A percentile compares a stretch with the other conserved stretches of the same genome.
Evolutionary conservation across 2,888 invertebrate species (phyloP).

Genomic region (Amphipyra berbera): DNA sequence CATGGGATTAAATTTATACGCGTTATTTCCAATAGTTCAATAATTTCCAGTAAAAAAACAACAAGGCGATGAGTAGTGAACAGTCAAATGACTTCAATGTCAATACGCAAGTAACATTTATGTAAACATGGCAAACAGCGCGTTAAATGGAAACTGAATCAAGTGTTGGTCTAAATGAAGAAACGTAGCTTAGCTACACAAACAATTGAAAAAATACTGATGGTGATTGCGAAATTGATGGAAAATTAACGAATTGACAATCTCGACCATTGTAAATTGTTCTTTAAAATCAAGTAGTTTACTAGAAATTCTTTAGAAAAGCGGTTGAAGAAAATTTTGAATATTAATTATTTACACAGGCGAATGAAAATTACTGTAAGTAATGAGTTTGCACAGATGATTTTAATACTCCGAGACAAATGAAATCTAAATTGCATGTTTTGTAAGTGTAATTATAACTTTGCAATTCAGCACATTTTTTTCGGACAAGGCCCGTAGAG

Average conservation of each 20-base stretch:
- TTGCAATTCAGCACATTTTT: slow-evolving; percentile 45
- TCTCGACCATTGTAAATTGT: not conserved
- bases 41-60: slow-evolving; percentile 35
- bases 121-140: slow-evolving; percentile 25
- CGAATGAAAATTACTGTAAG: slow-evolving; percentile 3
- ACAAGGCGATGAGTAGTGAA: slow-evolving; percentile 25
- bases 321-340: not conserved
- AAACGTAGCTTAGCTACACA: slow-evolving; percentile 10
- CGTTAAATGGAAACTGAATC: slow-evolving; percentile 16
- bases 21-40: slow-evolving; percentile 47
- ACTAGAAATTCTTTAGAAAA: slow-evolving; percentile 8
- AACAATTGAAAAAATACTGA: slow-evolving; percentile 27
- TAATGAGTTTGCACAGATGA: slow-evolving; percentile 29
- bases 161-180: slow-evolving; percentile 28
- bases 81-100: slow-evolving; percentile 46
- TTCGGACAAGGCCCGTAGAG: slow-evolving; percentile 52
- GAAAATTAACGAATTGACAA: slow-evolving; percentile 7
- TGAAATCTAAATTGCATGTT: slow-evolving; percentile 36
- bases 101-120: slow-evolving; percentile 37
- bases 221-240: not conserved
- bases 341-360: slow-evolving; percentile 5
- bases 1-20: slow-evolving; percentile 42
- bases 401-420: slow-evolving; percentile 9
- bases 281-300: slow-evolving; percentile 6
- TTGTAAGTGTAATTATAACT: slow-evolving; percentile 39